These are phyloP conservation scores for Hippoglossus stenolepis DNA, from an alignment of 2,113 vertebrate genomes.

Conservation along the genomic window DNA sequence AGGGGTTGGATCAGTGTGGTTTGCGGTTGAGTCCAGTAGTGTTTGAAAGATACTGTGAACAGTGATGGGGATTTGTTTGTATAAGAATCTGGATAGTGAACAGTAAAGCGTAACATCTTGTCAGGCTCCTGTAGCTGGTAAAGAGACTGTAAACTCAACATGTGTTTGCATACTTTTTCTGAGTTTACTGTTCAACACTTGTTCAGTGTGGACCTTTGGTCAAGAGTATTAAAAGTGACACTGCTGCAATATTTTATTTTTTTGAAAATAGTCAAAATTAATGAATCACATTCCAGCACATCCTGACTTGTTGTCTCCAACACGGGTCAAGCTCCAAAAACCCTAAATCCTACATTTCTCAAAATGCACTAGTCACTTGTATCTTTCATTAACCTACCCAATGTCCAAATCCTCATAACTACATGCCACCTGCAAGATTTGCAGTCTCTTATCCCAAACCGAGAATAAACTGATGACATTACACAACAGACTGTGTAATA, in stretches of 20 bases:
- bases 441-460: not conserved
- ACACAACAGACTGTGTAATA: not conserved
- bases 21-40: not conserved
- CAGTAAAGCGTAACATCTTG: too few relatives aligned
- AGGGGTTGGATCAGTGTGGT: not conserved
- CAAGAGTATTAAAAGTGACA: not conserved
- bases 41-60: not conserved
- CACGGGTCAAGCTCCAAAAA: not conserved
- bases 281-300: too few relatives aligned
- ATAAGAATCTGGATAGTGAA: not conserved
- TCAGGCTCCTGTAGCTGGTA: too few relatives aligned
- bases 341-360: not conserved
- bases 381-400: not conserved
- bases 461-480: not conserved
- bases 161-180: too few relatives aligned
- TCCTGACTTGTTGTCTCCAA: not conserved
- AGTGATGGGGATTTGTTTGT: not conserved
- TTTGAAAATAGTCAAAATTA: not conserved
- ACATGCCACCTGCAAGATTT: too few relatives aligned
- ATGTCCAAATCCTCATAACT: not conserved
- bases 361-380: not conserved
- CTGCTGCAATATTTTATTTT: too few relatives aligned
- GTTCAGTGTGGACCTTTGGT: not conserved
- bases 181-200: not conserved
- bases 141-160: too few relatives aligned